A percentile compares a stretch with the other conserved stretches of the same genome.
phyloP scores from a whole-genome alignment of 2,797 vertebrate species.

The Eospalax fontanierii region DNA sequence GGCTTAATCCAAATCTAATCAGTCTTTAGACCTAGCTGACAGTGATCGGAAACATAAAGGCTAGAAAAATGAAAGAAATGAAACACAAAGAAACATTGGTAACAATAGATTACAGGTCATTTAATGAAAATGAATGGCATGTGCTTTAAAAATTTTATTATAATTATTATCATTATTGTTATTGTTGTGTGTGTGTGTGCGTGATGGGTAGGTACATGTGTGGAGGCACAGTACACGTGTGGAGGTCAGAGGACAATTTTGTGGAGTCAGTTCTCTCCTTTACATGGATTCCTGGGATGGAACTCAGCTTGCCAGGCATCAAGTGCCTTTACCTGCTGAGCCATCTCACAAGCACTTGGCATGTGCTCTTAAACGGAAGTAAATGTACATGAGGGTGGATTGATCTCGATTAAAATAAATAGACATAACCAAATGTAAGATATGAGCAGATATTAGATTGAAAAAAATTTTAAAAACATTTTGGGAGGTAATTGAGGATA shows the following conservation, averaged over 20 bases:
- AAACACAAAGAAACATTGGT: too few relatives aligned
- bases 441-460: not conserved
- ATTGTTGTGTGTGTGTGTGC: not conserved
- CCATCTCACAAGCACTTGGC: not conserved
- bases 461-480: not conserved
- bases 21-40: not conserved
- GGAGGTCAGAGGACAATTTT: not conserved
- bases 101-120: not conserved
- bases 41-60: not conserved
- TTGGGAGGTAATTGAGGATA: not conserved
- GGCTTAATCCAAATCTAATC: not conserved
- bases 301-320: not conserved
- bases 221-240: too few relatives aligned
- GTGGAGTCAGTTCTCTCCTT: not conserved
- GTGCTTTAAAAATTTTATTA: not conserved
- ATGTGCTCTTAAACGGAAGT: not conserved
- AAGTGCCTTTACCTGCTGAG: not conserved
- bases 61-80: not conserved
- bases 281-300: not conserved
- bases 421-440: not conserved
- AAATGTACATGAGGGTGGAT: not conserved
- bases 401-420: not conserved
- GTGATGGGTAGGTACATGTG: not conserved
- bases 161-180: not conserved
- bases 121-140: not conserved